phyloP scores from a whole-genome alignment of 2,113 vertebrate genomes.

The Pithys albifrons region DNA sequence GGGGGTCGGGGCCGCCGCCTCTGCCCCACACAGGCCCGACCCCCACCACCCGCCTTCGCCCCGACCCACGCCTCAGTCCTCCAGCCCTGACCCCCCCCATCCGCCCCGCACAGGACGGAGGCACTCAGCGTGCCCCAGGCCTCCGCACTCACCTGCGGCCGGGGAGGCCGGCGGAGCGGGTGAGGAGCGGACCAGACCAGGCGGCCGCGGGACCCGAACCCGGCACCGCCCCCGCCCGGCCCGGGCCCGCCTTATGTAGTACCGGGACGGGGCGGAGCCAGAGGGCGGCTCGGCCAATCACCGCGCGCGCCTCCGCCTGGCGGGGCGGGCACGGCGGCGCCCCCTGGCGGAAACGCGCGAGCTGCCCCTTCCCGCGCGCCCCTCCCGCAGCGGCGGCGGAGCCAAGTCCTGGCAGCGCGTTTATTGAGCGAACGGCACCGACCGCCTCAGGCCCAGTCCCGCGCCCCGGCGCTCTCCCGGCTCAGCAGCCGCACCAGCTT shows the following conservation, averaged over 20 bases:
- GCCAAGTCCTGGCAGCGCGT: not conserved
- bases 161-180: not conserved
- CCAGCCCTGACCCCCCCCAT: rapidly evolving
- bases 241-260: not conserved
- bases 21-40: not conserved
- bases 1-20: not conserved
- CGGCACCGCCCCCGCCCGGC: not conserved
- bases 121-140: not conserved
- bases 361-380: not conserved
- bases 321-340: not conserved
- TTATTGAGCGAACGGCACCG: not conserved
- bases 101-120: not conserved
- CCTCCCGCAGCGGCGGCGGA: not conserved
- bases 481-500: slow-evolving; percentile 74
- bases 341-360: not conserved
- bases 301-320: too few relatives aligned
- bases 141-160: not conserved
- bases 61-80: not conserved
- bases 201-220: not conserved
- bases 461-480: slow-evolving; percentile 45
- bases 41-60: not conserved
- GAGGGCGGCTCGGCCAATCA: not conserved
- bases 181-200: rapidly evolving
- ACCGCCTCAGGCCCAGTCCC: slow-evolving; percentile 50
- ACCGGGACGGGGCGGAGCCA: not conserved